phyloP scores from a whole-genome alignment of 1,140 invertebrate genomes.

The Drosophila neocordata region DNA sequence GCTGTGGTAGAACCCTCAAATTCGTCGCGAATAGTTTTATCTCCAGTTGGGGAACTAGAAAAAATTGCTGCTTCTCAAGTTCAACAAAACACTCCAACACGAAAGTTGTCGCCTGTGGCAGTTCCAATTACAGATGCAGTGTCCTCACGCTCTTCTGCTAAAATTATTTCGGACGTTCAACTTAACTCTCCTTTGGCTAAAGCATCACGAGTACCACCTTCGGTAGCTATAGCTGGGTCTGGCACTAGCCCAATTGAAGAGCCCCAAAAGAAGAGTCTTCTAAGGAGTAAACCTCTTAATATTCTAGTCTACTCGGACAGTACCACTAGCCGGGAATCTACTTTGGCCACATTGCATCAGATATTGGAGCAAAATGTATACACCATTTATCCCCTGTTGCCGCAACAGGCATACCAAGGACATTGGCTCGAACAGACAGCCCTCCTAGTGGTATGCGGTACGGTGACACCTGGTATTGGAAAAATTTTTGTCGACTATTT shows the following conservation, averaged over 20 bases:
- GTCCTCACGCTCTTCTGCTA: not conserved
- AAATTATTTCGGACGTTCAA: conserved; percentile 50
- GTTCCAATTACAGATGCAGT: not conserved
- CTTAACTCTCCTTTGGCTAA: conserved; percentile 27
- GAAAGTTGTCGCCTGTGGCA: conserved; percentile 6
- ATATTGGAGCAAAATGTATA: conserved; percentile 91
- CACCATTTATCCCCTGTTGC: conserved; percentile 88
- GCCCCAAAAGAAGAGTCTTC: conserved; percentile 62
- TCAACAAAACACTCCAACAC: not conserved
- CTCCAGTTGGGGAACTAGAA: conserved; percentile 46
- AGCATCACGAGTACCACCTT: not conserved
- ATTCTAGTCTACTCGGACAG: conserved; percentile 93
- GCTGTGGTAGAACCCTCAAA: conserved; percentile 63
- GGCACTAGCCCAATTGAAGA: conserved; percentile 51
- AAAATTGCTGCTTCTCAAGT: conserved; percentile 44
- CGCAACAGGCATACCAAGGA: conserved; percentile 85
- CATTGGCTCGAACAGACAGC: conserved; percentile 89
- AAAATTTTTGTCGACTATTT: conserved; percentile 89
- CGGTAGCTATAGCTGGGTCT: conserved; percentile 8
- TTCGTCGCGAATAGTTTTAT: not conserved
- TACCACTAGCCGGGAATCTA: conserved; percentile 87
- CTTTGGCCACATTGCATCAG: conserved; percentile 87
- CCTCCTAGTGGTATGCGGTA: conserved; percentile 90
- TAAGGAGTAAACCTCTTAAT: conserved; percentile 88
- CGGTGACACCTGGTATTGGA: conserved; percentile 86